A percentile compares a stretch with the other conserved stretches of the same genome.
These are phyloP conservation scores for Drepanosiphum platanoidis DNA, from an alignment of 2,888 invertebrate genomes.

Conservation along the genomic window DNA sequence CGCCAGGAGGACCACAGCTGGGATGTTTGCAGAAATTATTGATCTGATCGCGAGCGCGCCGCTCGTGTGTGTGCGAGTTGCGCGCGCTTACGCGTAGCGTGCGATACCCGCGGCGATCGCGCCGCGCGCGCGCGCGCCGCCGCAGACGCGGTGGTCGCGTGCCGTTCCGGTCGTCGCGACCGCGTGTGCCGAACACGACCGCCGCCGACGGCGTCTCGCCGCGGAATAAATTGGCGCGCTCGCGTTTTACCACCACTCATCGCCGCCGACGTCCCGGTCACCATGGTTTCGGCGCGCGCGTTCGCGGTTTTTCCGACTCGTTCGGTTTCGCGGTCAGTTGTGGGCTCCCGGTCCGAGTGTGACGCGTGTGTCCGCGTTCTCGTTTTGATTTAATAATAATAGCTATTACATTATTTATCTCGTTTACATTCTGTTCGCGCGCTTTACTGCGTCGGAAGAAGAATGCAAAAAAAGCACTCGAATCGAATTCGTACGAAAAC, in stretches of 20 bases:
- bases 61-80: background rate
- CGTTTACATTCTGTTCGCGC: too few relatives aligned
- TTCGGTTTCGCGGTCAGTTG: background rate
- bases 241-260: too few relatives aligned
- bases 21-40: conserved; percentile 55
- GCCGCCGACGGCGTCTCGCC: background rate
- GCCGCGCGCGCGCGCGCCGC: background rate
- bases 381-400: too few relatives aligned
- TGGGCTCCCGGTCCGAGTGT: too few relatives aligned
- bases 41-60: conserved; percentile 33
- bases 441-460: too few relatives aligned
- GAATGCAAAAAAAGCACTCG: too few relatives aligned
- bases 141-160: background rate
- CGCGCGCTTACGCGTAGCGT: background rate
- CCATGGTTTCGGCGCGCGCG: background rate
- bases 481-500: too few relatives aligned
- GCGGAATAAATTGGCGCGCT: too few relatives aligned
- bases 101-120: too few relatives aligned
- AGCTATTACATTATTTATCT: too few relatives aligned
- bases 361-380: too few relatives aligned
- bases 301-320: background rate
- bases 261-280: background rate
- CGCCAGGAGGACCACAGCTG: conserved; percentile 49
- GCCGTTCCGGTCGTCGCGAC: background rate
- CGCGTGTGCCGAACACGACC: too few relatives aligned